phyloP scores from a whole-genome alignment of 53 echinoderm and acorn worm genomes.

The Paracentrotus lividus region DNA sequence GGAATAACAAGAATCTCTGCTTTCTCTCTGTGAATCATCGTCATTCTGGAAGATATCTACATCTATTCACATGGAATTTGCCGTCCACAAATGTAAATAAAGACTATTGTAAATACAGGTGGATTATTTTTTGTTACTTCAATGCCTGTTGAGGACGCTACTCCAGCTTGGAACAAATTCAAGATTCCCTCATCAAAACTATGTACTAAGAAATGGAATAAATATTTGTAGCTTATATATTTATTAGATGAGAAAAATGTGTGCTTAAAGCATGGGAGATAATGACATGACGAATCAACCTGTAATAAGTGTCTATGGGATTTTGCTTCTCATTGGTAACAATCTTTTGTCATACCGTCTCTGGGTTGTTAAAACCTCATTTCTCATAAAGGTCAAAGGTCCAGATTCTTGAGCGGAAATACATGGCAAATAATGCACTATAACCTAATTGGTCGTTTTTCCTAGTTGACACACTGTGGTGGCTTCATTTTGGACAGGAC shows the following conservation, averaged over 20 bases:
- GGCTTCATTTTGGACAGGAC: no score
- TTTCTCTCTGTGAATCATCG: no score
- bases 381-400: no score
- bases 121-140: neutral
- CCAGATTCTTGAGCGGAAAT: no score
- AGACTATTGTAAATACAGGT: conserved; percentile 26
- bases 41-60: neutral
- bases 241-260: neutral
- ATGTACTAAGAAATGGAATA: neutral
- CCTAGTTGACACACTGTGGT: no score
- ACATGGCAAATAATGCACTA: no score
- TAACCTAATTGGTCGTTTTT: no score
- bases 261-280: no score
- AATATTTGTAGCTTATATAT: neutral
- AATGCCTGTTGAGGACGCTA: neutral
- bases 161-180: neutral
- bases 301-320: no score
- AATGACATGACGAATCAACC: no score
- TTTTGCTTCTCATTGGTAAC: neutral
- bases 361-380: no score
- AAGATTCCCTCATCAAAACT: neutral
- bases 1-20: neutral
- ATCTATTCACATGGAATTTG: neutral
- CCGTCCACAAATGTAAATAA: neutral
- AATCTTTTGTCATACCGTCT: no score